phyloP scores from a whole-genome alignment of 2,113 vertebrate genomes.

The Tamias sibiricus region DNA sequence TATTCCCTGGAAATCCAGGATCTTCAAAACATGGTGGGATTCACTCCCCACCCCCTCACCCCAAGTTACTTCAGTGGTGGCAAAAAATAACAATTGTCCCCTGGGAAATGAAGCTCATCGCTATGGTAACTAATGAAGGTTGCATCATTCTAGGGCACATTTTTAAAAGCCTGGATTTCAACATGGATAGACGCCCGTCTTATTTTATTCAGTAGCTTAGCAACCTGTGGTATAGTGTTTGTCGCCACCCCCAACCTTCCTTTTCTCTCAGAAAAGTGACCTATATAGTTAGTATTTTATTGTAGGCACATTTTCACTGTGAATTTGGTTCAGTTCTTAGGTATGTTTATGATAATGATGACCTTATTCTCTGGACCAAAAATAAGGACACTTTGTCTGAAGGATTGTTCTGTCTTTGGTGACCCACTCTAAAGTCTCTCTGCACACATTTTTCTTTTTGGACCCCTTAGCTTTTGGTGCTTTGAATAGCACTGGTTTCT shows the following conservation, averaged over 20 bases:
- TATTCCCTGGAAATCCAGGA: slow-evolving; percentile 54
- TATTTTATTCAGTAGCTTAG: slow-evolving; percentile 76
- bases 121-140: slow-evolving; percentile 79
- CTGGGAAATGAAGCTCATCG: slow-evolving; percentile 79
- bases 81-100: slow-evolving; percentile 80
- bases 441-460: neutral
- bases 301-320: neutral
- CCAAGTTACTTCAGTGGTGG: slow-evolving; percentile 66
- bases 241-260: slow-evolving; percentile 49
- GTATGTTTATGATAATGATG: slow-evolving; percentile 25
- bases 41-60: neutral
- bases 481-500: neutral
- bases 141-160: slow-evolving; percentile 78
- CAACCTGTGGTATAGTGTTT: slow-evolving; percentile 63
- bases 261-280: slow-evolving; percentile 65
- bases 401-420: neutral
- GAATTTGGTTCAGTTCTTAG: slow-evolving; percentile 53
- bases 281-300: slow-evolving; percentile 64
- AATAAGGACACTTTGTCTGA: neutral
- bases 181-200: slow-evolving; percentile 59
- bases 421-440: neutral
- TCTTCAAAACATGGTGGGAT: slow-evolving; percentile 36
- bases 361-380: slow-evolving; percentile 56
- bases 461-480: neutral
- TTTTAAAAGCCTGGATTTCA: slow-evolving; percentile 79